Conservation (phyloP, 2,113 vertebrate species). For the Antechinus stuartii region DNA sequence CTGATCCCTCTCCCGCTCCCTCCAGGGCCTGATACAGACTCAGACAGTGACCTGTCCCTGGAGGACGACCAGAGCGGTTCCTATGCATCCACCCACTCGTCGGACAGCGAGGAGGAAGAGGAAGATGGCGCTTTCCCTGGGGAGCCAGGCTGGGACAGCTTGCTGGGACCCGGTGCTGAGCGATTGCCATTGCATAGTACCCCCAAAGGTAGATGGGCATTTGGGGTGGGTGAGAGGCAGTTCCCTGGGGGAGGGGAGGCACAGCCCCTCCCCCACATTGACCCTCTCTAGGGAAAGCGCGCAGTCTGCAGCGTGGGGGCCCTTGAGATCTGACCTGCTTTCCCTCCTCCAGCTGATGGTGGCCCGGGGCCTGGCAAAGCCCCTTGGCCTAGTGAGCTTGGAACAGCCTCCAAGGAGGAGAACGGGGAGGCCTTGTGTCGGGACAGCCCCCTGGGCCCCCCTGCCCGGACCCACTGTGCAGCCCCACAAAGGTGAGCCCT, state of each 20-base stretch:
- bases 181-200: constrained; percentile 81
- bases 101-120: constrained; percentile 94
- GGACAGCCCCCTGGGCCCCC: constrained; percentile 82
- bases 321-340: background rate
- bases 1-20: constrained; percentile 32
- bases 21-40: constrained; percentile 91
- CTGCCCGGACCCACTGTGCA: constrained; percentile 84
- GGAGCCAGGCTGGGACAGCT: constrained; percentile 90
- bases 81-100: constrained; percentile 93
- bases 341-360: constrained; percentile 79
- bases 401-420: constrained; percentile 82
- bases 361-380: constrained; percentile 71
- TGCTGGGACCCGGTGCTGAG: constrained; percentile 82
- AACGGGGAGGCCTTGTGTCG: constrained; percentile 79
- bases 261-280: background rate
- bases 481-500: constrained; percentile 89
- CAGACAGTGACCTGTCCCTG: constrained; percentile 94
- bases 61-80: constrained; percentile 95
- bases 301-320: background rate
- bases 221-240: background rate
- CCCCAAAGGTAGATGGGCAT: constrained; percentile 81
- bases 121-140: constrained; percentile 87
- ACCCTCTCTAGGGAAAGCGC: background rate
- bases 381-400: constrained; percentile 89
- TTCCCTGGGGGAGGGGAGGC: background rate